These are phyloP conservation scores for Dendrocincla tyrannina DNA, from an alignment of 2,797 vertebrate species.

Conservation along the genomic window DNA sequence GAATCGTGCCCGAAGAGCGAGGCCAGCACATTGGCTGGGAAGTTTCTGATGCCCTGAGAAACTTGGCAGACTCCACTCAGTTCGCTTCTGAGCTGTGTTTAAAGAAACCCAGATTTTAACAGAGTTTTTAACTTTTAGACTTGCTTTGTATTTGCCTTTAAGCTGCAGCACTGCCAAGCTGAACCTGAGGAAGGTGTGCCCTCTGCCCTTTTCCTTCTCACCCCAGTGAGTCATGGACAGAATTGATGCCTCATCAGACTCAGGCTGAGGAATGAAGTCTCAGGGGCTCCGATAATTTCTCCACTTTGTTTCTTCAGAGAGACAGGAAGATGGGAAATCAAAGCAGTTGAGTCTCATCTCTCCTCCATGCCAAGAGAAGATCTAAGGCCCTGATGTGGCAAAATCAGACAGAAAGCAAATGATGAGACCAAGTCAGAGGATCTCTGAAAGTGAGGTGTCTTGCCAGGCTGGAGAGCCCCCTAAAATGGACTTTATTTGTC, in stretches of 20 bases:
- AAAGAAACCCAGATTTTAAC: background rate
- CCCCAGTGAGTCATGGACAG: background rate
- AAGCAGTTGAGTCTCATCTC: background rate
- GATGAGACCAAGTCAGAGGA: background rate
- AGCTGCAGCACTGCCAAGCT: background rate
- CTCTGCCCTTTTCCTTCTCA: background rate
- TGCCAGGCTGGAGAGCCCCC: background rate
- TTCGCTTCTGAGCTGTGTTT: background rate
- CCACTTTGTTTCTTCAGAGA: background rate
- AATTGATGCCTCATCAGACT: background rate
- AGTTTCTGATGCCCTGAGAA: background rate
- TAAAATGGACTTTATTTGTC: background rate
- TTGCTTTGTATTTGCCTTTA: background rate
- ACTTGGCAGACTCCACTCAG: background rate
- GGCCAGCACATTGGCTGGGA: background rate
- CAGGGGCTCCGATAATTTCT: background rate
- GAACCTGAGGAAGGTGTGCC: background rate
- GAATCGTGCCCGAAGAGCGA: background rate
- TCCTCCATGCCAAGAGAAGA: background rate
- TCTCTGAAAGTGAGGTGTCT: background rate
- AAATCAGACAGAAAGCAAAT: background rate
- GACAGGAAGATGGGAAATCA: background rate
- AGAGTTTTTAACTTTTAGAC: background rate
- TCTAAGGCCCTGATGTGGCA: background rate
- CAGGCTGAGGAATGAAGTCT: background rate